Evolutionary conservation across 2,888 invertebrate species (phyloP).

Genomic region (Dynastes maya): DNA sequence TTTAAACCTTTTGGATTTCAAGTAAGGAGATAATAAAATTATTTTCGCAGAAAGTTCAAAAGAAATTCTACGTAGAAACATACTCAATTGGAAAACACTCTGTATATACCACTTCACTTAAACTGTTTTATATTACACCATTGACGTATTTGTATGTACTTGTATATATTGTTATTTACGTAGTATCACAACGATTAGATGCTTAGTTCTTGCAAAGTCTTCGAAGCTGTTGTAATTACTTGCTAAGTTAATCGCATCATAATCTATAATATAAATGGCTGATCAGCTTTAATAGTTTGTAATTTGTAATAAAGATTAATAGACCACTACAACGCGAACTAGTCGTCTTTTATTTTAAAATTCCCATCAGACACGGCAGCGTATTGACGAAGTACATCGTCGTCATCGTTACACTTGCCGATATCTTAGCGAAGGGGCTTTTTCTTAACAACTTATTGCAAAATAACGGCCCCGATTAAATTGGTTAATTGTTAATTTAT

Average conservation of each 20-base stretch:
- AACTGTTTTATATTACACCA: no score
- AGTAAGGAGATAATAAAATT: no score
- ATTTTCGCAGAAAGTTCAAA: no score
- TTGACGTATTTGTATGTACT: constrained; percentile 2
- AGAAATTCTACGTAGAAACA: no score
- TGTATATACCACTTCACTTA: no score
- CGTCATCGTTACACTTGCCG: constrained; percentile 1
- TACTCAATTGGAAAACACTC: no score
- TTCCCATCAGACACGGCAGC: constrained; percentile 25
- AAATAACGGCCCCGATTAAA: constrained; percentile 26
- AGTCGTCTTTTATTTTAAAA: constrained; percentile 37
- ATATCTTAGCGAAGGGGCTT: not conserved
- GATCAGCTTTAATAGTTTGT: constrained; percentile 47
- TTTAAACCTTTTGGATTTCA: no score
- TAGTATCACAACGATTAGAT: not conserved
- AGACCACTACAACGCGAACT: not conserved
- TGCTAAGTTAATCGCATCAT: constrained; percentile 31
- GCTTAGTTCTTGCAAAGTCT: constrained; percentile 4
- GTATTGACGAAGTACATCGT: constrained; percentile 15
- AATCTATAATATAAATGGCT: constrained; percentile 36
- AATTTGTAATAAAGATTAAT: constrained; percentile 42
- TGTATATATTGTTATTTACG: constrained; percentile 23
- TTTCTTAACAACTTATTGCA: constrained; percentile 23
- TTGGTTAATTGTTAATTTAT: constrained; percentile 32
- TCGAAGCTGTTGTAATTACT: constrained; percentile 11